phyloP scores from a whole-genome alignment of 2,113 vertebrate genomes.

The Gulo gulo region DNA sequence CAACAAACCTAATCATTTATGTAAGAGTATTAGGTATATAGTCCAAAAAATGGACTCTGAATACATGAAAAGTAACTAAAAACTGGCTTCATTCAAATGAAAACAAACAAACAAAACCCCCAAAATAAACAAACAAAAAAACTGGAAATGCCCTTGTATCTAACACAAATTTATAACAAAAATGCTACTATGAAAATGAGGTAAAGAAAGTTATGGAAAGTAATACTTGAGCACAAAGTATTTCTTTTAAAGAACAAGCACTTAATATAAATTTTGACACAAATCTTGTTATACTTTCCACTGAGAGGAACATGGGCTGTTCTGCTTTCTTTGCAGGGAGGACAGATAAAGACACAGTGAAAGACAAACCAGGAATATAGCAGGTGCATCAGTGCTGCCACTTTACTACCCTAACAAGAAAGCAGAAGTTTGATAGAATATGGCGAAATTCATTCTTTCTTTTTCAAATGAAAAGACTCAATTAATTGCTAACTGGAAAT shows the following conservation, averaged over 20 bases:
- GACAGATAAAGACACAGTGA: not conserved
- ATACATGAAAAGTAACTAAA: not conserved
- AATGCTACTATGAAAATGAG: not conserved
- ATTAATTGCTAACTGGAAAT: not conserved
- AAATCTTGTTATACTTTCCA: not conserved
- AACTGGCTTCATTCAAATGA: not conserved
- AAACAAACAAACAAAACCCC: not conserved
- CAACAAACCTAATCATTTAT: not conserved
- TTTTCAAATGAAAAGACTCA: not conserved
- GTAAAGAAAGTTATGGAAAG: not conserved
- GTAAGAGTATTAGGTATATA: not conserved
- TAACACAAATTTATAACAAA: not conserved
- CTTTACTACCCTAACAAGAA: not conserved
- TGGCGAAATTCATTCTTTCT: not conserved
- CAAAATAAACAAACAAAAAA: not conserved
- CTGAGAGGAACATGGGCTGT: not conserved
- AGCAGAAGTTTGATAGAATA: not conserved
- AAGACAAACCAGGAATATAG: not conserved
- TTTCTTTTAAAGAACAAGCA: not conserved
- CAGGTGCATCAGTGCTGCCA: not conserved
- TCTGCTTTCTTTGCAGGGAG: not conserved
- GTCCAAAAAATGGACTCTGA: not conserved
- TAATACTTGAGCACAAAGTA: not conserved
- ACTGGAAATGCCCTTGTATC: not conserved
- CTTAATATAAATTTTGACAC: not conserved